Percentiles rank a stretch among this genome's conserved stretches.
Evolutionary conservation across 2,113 vertebrate species (phyloP).

Genomic region (Oenanthe melanoleuca): DNA sequence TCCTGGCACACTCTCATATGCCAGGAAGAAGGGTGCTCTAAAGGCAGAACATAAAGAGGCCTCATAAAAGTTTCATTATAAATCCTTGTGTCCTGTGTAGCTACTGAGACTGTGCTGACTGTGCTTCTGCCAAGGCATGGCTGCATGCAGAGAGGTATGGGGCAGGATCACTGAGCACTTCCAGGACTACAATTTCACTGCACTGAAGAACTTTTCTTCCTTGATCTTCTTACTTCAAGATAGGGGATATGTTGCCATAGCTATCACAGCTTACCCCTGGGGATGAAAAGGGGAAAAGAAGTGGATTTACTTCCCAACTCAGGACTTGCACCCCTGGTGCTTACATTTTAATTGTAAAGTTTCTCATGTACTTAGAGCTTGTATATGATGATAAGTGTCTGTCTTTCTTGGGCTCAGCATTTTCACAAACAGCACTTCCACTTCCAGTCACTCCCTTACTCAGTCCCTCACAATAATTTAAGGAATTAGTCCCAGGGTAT

Average conservation of each 20-base stretch:
- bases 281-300: background rate
- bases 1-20: background rate
- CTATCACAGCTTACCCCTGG: background rate
- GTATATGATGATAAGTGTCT: background rate
- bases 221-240: background rate
- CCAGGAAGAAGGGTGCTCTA: background rate
- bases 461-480: background rate
- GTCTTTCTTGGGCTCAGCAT: background rate
- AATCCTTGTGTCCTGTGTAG: background rate
- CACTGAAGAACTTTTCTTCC: background rate
- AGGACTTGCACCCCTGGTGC: background rate
- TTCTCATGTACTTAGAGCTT: background rate
- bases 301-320: background rate
- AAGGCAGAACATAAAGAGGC: background rate
- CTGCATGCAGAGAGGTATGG: background rate
- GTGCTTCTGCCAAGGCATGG: background rate
- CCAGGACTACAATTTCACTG: background rate
- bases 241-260: background rate
- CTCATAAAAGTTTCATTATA: conserved; percentile 4
- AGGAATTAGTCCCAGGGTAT: background rate
- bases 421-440: background rate
- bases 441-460: background rate
- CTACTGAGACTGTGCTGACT: background rate
- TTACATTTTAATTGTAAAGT: background rate
- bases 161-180: background rate